Evolutionary conservation across 2,888 invertebrate species (phyloP).

Genomic region (Pseudoips prasinana): DNA sequence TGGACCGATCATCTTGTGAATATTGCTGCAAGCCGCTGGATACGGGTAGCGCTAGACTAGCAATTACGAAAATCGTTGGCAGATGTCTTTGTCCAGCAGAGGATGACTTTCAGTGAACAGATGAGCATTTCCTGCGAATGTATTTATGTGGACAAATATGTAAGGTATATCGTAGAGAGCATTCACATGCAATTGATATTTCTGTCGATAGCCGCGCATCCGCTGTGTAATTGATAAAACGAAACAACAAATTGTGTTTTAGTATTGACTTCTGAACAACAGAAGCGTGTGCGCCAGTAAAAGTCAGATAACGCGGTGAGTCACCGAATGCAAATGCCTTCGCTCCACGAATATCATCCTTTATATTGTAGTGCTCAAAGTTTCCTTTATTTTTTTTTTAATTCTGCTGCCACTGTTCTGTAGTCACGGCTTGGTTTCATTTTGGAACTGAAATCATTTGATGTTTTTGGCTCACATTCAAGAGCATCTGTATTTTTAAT

Average conservation of each 20-base stretch:
- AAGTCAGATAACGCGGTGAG: conserved; percentile 62
- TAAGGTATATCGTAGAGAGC: conserved; percentile 17
- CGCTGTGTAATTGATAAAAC: conserved; percentile 62
- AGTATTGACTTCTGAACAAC: conserved; percentile 44
- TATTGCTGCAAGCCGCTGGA: too few relatives aligned
- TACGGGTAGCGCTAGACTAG: too few relatives aligned
- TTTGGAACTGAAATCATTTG: conserved; percentile 61
- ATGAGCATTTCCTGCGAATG: conserved; percentile 8
- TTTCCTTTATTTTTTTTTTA: conserved; percentile 65
- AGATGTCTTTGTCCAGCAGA: too few relatives aligned
- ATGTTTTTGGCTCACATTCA: conserved; percentile 68
- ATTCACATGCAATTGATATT: conserved; percentile 45
- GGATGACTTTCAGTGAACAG: conserved; percentile 8
- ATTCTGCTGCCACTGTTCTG: conserved; percentile 49
- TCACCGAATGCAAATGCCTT: conserved; percentile 57
- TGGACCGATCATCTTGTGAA: too few relatives aligned
- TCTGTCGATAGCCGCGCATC: conserved; percentile 52
- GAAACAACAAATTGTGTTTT: conserved; percentile 48
- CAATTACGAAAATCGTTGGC: too few relatives aligned
- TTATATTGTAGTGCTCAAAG: conserved; percentile 47
- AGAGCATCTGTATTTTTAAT: conserved; percentile 57
- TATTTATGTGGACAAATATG: conserved; percentile 14
- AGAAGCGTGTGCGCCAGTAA: conserved; percentile 53
- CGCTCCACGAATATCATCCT: conserved; percentile 62
- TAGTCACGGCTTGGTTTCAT: conserved; percentile 52